A percentile compares a stretch with the other conserved stretches of the same genome.
Conservation (phyloP, 2,797 vertebrate genomes). For the Halcyon smyrnensis region DNA sequence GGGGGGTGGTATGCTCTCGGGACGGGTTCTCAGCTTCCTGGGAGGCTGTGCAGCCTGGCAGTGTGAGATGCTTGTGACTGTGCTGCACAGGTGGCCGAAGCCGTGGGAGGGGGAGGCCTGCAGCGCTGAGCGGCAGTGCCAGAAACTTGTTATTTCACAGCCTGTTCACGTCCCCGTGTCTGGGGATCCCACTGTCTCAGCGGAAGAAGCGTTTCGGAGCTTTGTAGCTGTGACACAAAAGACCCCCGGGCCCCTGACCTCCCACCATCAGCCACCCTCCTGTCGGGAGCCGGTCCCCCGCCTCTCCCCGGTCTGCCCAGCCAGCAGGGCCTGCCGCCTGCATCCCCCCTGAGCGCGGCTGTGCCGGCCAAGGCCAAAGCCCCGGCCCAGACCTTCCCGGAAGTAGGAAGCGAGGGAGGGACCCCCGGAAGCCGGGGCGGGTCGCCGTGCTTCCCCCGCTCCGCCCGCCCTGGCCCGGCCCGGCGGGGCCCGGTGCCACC, state of each 20-base stretch:
- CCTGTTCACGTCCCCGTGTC: not conserved
- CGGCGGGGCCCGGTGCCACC: not conserved
- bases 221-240: not conserved
- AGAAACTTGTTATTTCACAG: not conserved
- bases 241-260: not conserved
- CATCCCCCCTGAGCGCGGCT: not conserved
- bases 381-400: not conserved
- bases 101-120: not conserved
- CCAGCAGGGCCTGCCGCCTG: not conserved
- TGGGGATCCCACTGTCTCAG: not conserved
- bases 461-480: too few species aligned
- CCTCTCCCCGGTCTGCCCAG: not conserved
- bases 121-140: not conserved
- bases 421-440: not conserved
- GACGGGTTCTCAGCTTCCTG: not conserved
- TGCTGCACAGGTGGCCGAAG: not conserved
- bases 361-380: not conserved
- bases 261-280: not conserved
- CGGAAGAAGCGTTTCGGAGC: not conserved
- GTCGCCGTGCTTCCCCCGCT: too few species aligned
- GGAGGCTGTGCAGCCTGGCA: not conserved
- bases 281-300: too few species aligned
- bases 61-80: not conserved
- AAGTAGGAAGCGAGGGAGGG: too few species aligned
- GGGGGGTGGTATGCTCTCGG: not conserved